phyloP scores from a whole-genome alignment of 2,113 vertebrate genomes.

The Grammomys dolichurus region DNA sequence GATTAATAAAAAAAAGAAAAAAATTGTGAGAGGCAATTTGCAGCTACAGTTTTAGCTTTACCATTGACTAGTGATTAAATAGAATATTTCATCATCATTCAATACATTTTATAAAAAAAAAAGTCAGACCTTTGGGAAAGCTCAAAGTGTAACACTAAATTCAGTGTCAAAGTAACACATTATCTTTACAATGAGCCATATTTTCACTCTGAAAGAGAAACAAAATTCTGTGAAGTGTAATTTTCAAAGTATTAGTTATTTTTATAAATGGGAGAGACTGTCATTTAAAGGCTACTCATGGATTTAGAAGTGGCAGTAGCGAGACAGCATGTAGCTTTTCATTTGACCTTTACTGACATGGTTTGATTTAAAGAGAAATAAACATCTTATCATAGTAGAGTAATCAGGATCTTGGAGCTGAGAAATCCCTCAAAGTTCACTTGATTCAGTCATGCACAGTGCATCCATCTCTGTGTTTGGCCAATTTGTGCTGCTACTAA shows the following conservation, averaged over 20 bases:
- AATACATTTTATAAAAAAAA: neutral
- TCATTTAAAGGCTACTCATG: neutral
- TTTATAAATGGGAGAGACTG: neutral
- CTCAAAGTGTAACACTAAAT: neutral
- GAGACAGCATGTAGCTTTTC: neutral
- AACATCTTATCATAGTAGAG: conserved; percentile 47
- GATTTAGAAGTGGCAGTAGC: neutral
- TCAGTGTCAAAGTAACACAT: neutral
- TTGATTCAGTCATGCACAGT: neutral
- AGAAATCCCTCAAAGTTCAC: neutral
- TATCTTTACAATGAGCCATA: neutral
- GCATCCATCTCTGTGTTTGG: neutral
- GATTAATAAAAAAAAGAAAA: neutral
- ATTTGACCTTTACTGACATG: conserved; percentile 53
- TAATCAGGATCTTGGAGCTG: conserved; percentile 27
- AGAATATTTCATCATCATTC: conserved; percentile 11
- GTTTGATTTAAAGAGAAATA: conserved; percentile 58
- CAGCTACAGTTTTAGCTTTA: conserved; percentile 10
- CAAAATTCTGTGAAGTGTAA: neutral
- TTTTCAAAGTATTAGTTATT: conserved; percentile 20
- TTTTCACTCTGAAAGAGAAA: neutral
- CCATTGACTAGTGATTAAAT: neutral
- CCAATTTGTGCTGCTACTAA: neutral
- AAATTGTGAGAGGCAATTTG: conserved; percentile 27
- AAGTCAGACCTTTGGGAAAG: neutral